Evolutionary conservation across 1,140 invertebrate species (phyloP), one percentile per base, ranked within the genome.

Genomic region (Pseudomyrmex flavicornis): DNA sequence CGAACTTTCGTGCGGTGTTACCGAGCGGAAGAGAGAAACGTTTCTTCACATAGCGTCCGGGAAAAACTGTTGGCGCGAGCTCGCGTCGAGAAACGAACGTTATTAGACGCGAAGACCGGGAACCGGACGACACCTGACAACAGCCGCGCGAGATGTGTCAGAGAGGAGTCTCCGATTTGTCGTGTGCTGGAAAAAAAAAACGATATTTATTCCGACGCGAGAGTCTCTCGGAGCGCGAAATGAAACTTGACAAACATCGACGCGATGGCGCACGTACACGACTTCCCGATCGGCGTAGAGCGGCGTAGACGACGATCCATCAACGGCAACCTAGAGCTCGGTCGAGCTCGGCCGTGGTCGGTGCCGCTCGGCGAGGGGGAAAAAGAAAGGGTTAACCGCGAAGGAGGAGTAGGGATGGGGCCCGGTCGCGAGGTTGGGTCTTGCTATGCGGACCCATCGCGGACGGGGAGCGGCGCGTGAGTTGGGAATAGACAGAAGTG

Each of bases 381-480:
- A 68, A 77, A 68, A 76, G 68, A 77, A 68, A 83, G 86, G 75
- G 72, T 46, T 58, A 61, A 20, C 58, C 12, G 35, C 35, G 68
- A 66, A 82, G 1, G 20, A 62, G 17, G 70, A 75, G 65, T 74
- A 80, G 50, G 72, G 65, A 56, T 61, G 65, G 44, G 52, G 20
- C 54, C 85, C 79, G 70, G 77, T 84, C 68, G 80, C 52, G 80
- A 86, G 66, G 66, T 87, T 87, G 86, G 70, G 85, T 20, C 52
- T 35, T 46, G 58, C 69, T 82, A 73, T 65, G 82, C 17, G 8
- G 56, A 35, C 63, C 62, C 22, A 82, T 56, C 76, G 66, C 54
- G 66, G 65, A 61, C 35, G 54, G 50, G 48, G 85, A 86, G 85
- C 80, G 88, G 2, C 54, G 35, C 35, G 7, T 46, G 68, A 17